phyloP scores from a whole-genome alignment of 1,140 invertebrate genomes.

The Acromyrmex echinatior region DNA sequence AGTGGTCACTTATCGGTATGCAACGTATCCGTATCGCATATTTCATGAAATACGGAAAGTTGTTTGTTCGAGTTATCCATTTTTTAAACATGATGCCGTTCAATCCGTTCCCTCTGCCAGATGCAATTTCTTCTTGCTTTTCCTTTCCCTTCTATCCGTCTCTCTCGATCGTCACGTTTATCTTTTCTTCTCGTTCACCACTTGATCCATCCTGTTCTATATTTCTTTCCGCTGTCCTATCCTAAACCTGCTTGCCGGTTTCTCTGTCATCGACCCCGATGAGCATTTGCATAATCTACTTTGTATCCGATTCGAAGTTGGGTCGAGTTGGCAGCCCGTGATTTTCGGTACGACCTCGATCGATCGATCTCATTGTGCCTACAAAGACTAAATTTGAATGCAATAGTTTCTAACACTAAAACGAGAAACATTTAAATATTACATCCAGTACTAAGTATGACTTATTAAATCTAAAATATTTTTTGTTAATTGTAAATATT shows the following conservation, averaged over 20 bases:
- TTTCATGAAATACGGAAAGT: constrained; percentile 39
- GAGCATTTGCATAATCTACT: constrained; percentile 76
- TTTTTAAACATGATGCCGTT: constrained; percentile 44
- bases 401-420: neutral
- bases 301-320: constrained; percentile 71
- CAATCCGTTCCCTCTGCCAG: constrained; percentile 27
- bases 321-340: constrained; percentile 62
- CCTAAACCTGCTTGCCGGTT: constrained; percentile 16
- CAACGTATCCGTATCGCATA: neutral
- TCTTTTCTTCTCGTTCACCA: constrained; percentile 21
- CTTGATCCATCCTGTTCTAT: constrained; percentile 3
- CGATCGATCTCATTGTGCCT: constrained; percentile 66
- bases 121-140: constrained; percentile 58
- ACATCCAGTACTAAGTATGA: neutral
- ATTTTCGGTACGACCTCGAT: constrained; percentile 70
- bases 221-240: constrained; percentile 40
- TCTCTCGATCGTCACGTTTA: constrained; percentile 28
- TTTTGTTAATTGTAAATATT: neutral
- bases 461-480: neutral
- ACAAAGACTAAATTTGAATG: constrained; percentile 4
- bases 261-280: constrained; percentile 51
- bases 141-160: constrained; percentile 27
- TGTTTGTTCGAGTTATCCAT: constrained; percentile 56
- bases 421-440: neutral
- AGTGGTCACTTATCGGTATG: neutral